Evolutionary conservation across 2,888 invertebrate genomes (phyloP).

Genomic region (Gasteruption jaculator): DNA sequence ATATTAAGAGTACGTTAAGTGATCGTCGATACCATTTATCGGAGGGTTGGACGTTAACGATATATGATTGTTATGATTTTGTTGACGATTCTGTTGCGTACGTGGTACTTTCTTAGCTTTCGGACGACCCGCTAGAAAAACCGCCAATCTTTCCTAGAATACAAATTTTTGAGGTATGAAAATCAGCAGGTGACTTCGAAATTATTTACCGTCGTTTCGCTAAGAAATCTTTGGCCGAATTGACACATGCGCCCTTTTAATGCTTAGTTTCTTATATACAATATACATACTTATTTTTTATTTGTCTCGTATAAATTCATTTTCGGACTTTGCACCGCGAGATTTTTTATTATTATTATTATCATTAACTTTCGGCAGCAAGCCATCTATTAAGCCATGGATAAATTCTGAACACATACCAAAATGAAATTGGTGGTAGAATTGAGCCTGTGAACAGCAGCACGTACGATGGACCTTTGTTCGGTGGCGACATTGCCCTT

Average conservation of each 20-base stretch:
- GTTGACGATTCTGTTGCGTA: constrained; percentile 51
- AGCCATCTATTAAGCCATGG: too few species aligned
- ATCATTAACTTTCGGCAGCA: too few species aligned
- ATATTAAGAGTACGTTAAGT: too few species aligned
- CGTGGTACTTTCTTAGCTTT: constrained; percentile 59
- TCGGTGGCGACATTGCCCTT: constrained; percentile 32
- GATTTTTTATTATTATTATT: too few species aligned
- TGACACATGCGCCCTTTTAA: neutral
- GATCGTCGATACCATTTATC: constrained; percentile 43
- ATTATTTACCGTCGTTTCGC: too few species aligned
- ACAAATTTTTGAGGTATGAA: too few species aligned
- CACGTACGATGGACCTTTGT: constrained; percentile 31
- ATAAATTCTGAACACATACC: constrained; percentile 34
- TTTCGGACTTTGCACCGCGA: too few species aligned
- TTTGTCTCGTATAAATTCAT: neutral
- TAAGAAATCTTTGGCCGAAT: neutral
- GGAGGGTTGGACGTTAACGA: constrained; percentile 30
- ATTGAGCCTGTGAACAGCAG: constrained; percentile 36
- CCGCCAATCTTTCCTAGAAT: constrained; percentile 62
- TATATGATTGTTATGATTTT: constrained; percentile 48
- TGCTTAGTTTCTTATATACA: neutral
- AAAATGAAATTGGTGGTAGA: constrained; percentile 38
- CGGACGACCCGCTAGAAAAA: constrained; percentile 65
- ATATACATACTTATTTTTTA: neutral
- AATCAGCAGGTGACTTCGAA: too few species aligned